These are phyloP conservation scores for Falco cherrug DNA, from an alignment of 2,797 vertebrate species.

Conservation along the genomic window DNA sequence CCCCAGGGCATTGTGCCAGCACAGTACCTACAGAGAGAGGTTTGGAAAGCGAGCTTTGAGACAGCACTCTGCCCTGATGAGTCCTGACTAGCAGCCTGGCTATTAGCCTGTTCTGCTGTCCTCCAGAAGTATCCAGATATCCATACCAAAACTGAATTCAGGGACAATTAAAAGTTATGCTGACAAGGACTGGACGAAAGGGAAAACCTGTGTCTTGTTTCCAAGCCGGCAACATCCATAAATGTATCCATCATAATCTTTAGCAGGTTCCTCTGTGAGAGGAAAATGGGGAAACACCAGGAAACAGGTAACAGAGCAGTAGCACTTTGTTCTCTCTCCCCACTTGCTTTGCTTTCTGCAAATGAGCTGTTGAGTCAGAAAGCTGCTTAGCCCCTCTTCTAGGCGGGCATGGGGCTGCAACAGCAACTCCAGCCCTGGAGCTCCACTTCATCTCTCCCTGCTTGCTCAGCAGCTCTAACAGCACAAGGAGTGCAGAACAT, in stretches of 20 bases:
- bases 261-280: background rate
- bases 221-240: background rate
- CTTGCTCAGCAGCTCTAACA: background rate
- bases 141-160: background rate
- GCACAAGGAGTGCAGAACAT: background rate
- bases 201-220: background rate
- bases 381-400: background rate
- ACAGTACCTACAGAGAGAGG: constrained; percentile 87
- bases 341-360: background rate
- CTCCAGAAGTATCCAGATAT: background rate
- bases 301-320: background rate
- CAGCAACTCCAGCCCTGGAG: background rate
- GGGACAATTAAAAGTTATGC: background rate
- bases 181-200: background rate
- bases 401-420: background rate
- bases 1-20: constrained; percentile 99
- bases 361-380: background rate
- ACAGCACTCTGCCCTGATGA: background rate
- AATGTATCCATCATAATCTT: background rate
- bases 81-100: background rate
- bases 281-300: background rate
- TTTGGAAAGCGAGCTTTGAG: background rate
- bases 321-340: background rate
- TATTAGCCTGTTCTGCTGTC: background rate
- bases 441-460: background rate